A percentile compares a stretch with the other conserved stretches of the same genome.
phyloP scores from a whole-genome alignment of 2,113 vertebrate species.

The Epinephelus fuscoguttatus region DNA sequence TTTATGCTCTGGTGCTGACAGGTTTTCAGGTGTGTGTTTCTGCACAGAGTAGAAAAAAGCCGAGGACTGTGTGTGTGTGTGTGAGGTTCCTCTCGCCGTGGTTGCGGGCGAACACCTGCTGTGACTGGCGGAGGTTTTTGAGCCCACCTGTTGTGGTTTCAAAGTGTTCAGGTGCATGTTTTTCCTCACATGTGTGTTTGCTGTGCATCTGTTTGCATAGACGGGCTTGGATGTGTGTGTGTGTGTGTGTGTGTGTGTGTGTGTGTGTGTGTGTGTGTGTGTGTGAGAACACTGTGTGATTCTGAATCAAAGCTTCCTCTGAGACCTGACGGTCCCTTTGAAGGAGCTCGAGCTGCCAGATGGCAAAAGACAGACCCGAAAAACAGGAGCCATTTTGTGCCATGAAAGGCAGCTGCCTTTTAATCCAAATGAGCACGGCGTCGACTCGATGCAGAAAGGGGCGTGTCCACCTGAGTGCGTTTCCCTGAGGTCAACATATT shows the following conservation, averaged over 20 bases:
- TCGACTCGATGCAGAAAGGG: too few species aligned
- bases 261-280: background rate
- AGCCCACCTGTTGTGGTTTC: constrained; percentile 39
- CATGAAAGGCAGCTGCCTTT: constrained; percentile 15
- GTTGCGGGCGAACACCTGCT: background rate
- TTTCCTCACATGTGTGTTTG: background rate
- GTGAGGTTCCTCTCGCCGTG: background rate
- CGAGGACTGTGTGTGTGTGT: background rate
- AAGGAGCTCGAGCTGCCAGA: constrained; percentile 67
- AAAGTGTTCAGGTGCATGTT: background rate
- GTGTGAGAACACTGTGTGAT: constrained; percentile 22
- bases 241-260: constrained; percentile 1
- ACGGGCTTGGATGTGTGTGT: constrained; percentile 1
- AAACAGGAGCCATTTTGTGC: constrained; percentile 38
- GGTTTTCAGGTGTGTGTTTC: background rate
- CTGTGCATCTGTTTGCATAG: constrained; percentile 45
- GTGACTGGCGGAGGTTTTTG: background rate
- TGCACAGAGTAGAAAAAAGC: background rate
- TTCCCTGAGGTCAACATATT: constrained; percentile 1
- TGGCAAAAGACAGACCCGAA: constrained; percentile 54
- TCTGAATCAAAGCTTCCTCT: constrained; percentile 72
- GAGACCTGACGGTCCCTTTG: constrained; percentile 69
- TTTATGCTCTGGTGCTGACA: background rate
- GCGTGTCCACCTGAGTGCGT: background rate
- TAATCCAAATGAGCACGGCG: background rate